phyloP scores from a whole-genome alignment of 1,140 invertebrate species.

The Rhagoletis pomonella region DNA sequence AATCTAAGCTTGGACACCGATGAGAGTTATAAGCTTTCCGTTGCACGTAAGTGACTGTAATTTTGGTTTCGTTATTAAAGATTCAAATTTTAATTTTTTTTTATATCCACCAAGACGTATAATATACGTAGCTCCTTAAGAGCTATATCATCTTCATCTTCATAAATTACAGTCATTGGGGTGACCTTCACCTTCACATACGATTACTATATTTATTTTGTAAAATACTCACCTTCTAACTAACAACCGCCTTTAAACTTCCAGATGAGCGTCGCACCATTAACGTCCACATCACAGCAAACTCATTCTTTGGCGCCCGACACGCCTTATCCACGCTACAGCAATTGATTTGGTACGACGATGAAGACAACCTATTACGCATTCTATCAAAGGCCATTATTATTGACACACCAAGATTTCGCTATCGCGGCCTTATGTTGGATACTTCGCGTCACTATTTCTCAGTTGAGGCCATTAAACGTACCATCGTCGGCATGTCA shows the following conservation, averaged over 20 bases:
- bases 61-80: too few relatives aligned
- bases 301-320: conserved; percentile 84
- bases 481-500: conserved; percentile 85
- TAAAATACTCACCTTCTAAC: too few relatives aligned
- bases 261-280: conserved; percentile 75
- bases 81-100: too few relatives aligned
- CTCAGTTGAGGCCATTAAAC: conserved; percentile 80
- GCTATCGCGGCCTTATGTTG: conserved; percentile 83
- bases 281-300: conserved; percentile 79
- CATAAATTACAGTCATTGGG: too few relatives aligned
- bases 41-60: conserved; percentile 74
- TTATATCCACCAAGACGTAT: too few relatives aligned
- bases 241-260: background rate
- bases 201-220: too few relatives aligned
- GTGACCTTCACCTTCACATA: background rate
- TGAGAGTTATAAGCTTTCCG: conserved; percentile 82
- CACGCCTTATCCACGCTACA: conserved; percentile 87
- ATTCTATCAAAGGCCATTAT: conserved; percentile 78
- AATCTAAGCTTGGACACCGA: conserved; percentile 81
- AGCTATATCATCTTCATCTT: background rate
- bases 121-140: too few relatives aligned
- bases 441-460: conserved; percentile 88
- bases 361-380: conserved; percentile 78
- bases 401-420: conserved; percentile 78
- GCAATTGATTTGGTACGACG: conserved; percentile 86